Percentiles rank a stretch among this genome's conserved stretches.
phyloP scores from a whole-genome alignment of 2,888 invertebrate species.

The Nomada hirtipes region DNA sequence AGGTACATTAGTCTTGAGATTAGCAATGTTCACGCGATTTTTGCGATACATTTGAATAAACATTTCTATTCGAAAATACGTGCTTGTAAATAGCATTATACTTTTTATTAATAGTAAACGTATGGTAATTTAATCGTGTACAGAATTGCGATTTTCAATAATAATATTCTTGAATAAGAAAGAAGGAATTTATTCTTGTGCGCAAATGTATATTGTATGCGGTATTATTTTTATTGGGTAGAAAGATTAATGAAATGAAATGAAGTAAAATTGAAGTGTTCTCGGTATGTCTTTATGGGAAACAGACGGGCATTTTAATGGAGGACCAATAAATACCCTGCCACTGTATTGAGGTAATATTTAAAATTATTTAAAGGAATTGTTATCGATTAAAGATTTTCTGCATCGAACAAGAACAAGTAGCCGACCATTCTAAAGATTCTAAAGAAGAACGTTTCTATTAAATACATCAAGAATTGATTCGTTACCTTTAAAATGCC shows the following conservation, averaged over 20 bases:
- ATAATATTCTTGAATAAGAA: neutral
- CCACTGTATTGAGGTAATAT: neutral
- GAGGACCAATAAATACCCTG: neutral
- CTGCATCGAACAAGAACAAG: neutral
- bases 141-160: neutral
- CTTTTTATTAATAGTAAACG: neutral
- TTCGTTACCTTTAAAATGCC: slow-evolving; percentile 14
- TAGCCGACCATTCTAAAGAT: neutral
- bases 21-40: slow-evolving; percentile 53
- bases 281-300: no score
- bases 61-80: slow-evolving; percentile 4
- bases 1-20: slow-evolving; percentile 60
- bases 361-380: neutral
- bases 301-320: no score
- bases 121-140: neutral
- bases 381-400: neutral
- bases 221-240: no score
- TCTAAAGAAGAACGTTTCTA: neutral
- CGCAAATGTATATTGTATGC: no score
- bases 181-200: no score
- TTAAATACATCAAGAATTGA: slow-evolving; percentile 11
- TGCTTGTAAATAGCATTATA: neutral
- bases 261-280: no score
- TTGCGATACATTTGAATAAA: slow-evolving; percentile 25
- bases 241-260: no score